Evolutionary conservation across 2,797 vertebrate species (phyloP), one percentile per base, ranked within the genome.

Genomic region (Amphiprion clarkii): DNA sequence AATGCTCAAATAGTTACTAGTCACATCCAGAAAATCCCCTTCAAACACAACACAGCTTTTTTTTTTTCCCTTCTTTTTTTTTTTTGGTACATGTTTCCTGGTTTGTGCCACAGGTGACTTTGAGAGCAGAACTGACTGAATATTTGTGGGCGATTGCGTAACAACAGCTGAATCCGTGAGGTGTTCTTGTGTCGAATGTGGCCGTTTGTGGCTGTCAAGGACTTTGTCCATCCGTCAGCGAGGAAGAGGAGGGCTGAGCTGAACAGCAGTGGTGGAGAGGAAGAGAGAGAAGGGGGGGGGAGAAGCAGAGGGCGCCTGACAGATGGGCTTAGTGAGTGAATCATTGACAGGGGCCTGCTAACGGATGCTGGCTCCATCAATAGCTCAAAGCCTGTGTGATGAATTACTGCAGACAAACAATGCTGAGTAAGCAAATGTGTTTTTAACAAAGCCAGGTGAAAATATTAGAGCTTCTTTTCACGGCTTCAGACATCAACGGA

Each of bases 371-470:
- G 88, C 89, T 90, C 94, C 94, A 94, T 95, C 95, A 94, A 95
- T 96, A 95, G 91, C 93, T 94, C 93, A 93, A 94, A 94, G 94
- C 91, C 91, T 16, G 73, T 11, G 83, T 96, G 95, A 96, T 96
- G 94, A 96, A 96, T 96, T 94, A 94, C 94, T 94, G 92, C 93
- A 95, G 94, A 94, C 94, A 94, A 94, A 95, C 93, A 94, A 94
- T 92, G 95, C 94, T 94, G 94, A 95, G 89, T 91, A 93, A 92
- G 95, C 95, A 95, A 93, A 95, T 93, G 90, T 89, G 90, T 91
- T 94, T 92, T 93, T 90, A 94, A 93, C 92, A 92, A 94, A 94
- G 92, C 90, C 90, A 91, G 92, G 91, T 92, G 92, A 82, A 90
- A 88, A 91, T 92, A 93, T 94, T 86, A 84, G 82, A 79, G 89